phyloP scores from a whole-genome alignment of 2,797 vertebrate species.

The Harpagifer antarcticus region DNA sequence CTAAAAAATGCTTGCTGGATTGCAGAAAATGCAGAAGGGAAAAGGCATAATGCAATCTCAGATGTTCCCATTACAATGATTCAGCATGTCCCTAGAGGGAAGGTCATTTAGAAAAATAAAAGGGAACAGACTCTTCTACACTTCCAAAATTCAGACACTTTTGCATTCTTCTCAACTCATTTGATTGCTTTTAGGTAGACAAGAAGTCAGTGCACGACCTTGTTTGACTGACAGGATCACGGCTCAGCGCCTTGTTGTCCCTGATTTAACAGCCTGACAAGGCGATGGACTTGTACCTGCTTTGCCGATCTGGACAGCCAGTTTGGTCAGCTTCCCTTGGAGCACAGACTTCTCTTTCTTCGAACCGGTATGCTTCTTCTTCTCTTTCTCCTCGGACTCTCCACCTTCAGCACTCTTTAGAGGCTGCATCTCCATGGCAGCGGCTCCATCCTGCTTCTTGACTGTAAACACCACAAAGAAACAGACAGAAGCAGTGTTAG shows the following conservation, averaged over 20 bases:
- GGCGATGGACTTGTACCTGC: conserved; percentile 86
- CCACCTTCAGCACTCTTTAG: conserved; percentile 98
- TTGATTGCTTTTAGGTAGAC: conserved; percentile 30
- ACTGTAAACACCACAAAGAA: conserved; percentile 84
- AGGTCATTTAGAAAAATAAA: conserved; percentile 21
- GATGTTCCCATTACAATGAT: conserved; percentile 5
- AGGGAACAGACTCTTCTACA: background rate
- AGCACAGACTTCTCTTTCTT: conserved; percentile 99
- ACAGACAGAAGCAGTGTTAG: conserved; percentile 42
- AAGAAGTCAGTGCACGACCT: conserved; percentile 27
- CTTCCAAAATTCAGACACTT: conserved; percentile 27
- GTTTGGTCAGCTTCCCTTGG: conserved; percentile 98
- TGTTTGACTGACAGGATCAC: conserved; percentile 53
- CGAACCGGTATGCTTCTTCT: conserved; percentile 91
- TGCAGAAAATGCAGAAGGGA: background rate
- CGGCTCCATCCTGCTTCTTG: conserved; percentile 98
- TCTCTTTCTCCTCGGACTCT: conserved; percentile 94
- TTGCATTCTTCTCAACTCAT: conserved; percentile 8
- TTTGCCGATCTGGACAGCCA: conserved; percentile 99
- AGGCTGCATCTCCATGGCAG: conserved; percentile 99
- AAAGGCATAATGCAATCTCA: background rate
- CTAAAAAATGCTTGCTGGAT: conserved; percentile 44
- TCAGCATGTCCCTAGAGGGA: conserved; percentile 13
- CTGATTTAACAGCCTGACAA: conserved; percentile 41
- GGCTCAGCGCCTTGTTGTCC: conserved; percentile 34